Percentiles rank a stretch among this genome's conserved stretches.
These are phyloP conservation scores for Ciconia maguari DNA, from an alignment of 2,113 vertebrate genomes.

Conservation along the genomic window DNA sequence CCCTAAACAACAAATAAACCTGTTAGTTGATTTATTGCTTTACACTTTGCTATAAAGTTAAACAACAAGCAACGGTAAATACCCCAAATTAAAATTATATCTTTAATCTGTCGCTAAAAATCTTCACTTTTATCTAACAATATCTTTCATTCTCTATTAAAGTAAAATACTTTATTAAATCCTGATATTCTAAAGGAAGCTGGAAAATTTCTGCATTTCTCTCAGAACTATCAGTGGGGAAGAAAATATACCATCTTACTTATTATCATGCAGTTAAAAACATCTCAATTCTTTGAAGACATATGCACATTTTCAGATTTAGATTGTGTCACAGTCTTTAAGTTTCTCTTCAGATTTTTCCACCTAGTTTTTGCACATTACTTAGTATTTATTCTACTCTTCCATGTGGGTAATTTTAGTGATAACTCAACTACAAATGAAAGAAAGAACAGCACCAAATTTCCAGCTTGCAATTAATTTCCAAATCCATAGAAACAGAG, in stretches of 20 bases:
- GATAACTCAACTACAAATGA: not conserved
- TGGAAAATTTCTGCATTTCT: not conserved
- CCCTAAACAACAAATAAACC: slow-evolving; percentile 48
- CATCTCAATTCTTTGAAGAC: not conserved
- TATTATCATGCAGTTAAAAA: not conserved
- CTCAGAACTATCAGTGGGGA: not conserved
- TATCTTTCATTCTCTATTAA: not conserved
- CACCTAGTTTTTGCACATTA: not conserved
- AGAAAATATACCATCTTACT: not conserved
- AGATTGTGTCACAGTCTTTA: not conserved
- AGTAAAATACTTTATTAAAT: not conserved
- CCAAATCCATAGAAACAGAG: not conserved
- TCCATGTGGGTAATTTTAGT: not conserved
- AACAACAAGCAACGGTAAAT: slow-evolving; percentile 2
- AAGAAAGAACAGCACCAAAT: not conserved
- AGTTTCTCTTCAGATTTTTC: not conserved
- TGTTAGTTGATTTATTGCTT: not conserved
- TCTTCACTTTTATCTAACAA: not conserved
- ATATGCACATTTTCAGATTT: not conserved
- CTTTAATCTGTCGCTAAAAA: not conserved
- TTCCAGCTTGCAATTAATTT: not conserved
- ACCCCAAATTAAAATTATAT: not conserved
- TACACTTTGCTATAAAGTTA: not conserved
- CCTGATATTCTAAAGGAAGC: not conserved
- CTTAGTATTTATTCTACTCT: not conserved